Conservation (phyloP, 1,140 invertebrate genomes). For the Eriocheir sinensis region DNA sequence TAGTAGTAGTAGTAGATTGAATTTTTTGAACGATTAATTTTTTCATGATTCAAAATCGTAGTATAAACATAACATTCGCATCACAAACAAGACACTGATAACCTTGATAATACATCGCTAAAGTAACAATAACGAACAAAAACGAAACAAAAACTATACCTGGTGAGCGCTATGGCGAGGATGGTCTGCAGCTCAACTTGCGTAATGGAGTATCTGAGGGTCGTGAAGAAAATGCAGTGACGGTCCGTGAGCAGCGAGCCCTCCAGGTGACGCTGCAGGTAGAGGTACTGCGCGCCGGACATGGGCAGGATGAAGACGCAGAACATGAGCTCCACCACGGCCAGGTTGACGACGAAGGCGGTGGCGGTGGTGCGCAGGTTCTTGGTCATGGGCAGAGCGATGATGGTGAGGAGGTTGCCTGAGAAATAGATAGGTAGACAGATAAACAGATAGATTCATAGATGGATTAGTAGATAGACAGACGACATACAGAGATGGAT, state of each 20-base stretch:
- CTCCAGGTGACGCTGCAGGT: slow-evolving; percentile 62
- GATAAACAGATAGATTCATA: no score
- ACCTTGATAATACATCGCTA: neutral
- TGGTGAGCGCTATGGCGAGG: slow-evolving; percentile 70
- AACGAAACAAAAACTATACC: neutral
- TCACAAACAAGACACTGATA: neutral
- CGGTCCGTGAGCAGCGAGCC: slow-evolving; percentile 66
- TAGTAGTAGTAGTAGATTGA: neutral
- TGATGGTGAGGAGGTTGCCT: slow-evolving; percentile 78
- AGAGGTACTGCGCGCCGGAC: slow-evolving; percentile 77
- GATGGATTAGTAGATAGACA: no score
- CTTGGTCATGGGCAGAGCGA: slow-evolving; percentile 77
- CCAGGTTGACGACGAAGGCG: slow-evolving; percentile 78
- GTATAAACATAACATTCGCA: neutral
- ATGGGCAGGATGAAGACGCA: slow-evolving; percentile 77
- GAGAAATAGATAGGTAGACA: no score
- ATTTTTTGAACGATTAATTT: no score
- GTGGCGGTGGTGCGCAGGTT: slow-evolving; percentile 78
- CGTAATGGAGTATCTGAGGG: slow-evolving; percentile 62
- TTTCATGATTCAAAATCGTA: no score
- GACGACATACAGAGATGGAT: no score
- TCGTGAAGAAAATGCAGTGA: slow-evolving; percentile 74
- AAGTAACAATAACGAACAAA: neutral
- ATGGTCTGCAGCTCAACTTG: slow-evolving; percentile 72
- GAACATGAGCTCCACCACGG: slow-evolving; percentile 77